Percentiles rank a stretch among this genome's conserved stretches.
These are phyloP conservation scores for Pharmacophagus antenor DNA, from an alignment of 2,888 invertebrate genomes.

Conservation along the genomic window DNA sequence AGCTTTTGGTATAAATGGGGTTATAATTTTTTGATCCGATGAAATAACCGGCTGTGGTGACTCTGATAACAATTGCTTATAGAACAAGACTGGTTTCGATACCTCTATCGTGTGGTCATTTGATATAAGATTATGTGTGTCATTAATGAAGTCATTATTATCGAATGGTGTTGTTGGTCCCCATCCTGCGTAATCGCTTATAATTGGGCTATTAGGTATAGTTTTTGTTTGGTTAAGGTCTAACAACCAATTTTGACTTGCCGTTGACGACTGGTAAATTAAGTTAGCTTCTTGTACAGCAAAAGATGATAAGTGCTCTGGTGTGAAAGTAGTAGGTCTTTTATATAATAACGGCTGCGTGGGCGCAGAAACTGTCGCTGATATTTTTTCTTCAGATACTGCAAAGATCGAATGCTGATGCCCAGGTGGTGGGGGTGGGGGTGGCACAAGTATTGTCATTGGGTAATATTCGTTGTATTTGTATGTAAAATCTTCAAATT, in stretches of 20 bases:
- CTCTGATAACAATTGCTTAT: constrained; percentile 65
- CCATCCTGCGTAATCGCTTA: constrained; percentile 75
- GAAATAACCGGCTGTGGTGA: constrained; percentile 57
- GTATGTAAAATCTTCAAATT: constrained; percentile 77
- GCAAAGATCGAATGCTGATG: constrained; percentile 61
- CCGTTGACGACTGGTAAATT: constrained; percentile 83
- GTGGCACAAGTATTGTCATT: constrained; percentile 85
- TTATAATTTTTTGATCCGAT: constrained; percentile 41
- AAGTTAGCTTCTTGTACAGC: constrained; percentile 83
- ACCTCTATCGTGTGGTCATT: constrained; percentile 50
- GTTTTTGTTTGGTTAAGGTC: constrained; percentile 54
- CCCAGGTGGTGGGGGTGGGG: constrained; percentile 80
- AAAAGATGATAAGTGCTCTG: constrained; percentile 61
- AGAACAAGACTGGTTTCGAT: constrained; percentile 59
- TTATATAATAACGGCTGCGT: constrained; percentile 40
- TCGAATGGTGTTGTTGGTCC: constrained; percentile 70
- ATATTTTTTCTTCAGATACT: constrained; percentile 51
- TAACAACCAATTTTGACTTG: constrained; percentile 70
- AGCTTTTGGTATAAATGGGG: constrained; percentile 61
- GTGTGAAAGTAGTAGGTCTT: constrained; percentile 47
- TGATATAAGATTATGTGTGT: constrained; percentile 65
- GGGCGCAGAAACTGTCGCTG: constrained; percentile 41
- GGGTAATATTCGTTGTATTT: constrained; percentile 80
- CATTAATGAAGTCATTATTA: constrained; percentile 53
- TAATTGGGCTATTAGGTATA: constrained; percentile 53